A percentile compares a stretch with the other conserved stretches of the same genome.
phyloP scores from a whole-genome alignment of 2,113 vertebrate genomes.

The Ptilorrhoa leucosticta region DNA sequence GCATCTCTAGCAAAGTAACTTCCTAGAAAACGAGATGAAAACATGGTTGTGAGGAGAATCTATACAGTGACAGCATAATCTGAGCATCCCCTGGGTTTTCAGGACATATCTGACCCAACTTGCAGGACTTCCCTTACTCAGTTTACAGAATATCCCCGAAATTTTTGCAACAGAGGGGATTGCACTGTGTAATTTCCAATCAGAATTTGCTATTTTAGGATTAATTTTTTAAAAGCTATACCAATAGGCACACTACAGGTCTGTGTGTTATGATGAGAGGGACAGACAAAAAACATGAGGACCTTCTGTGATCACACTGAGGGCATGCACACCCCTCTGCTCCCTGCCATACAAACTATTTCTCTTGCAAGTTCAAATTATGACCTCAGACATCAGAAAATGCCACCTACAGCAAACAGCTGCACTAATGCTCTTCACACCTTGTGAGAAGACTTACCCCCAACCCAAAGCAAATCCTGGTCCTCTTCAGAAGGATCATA shows the following conservation, averaged over 20 bases:
- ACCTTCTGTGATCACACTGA: not conserved
- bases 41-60: not conserved
- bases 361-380: not conserved
- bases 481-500: not conserved
- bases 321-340: not conserved
- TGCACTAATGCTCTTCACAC: not conserved
- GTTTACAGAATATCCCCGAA: not conserved
- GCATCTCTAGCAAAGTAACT: conserved; percentile 86
- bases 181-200: not conserved
- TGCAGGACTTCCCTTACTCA: not conserved
- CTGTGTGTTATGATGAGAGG: not conserved
- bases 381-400: not conserved
- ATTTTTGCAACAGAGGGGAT: not conserved
- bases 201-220: not conserved
- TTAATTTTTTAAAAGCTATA: not conserved
- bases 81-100: not conserved
- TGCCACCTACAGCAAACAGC: not conserved
- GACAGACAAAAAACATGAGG: not conserved
- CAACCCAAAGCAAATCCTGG: not conserved
- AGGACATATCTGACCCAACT: not conserved
- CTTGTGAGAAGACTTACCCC: not conserved
- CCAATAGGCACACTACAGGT: not conserved
- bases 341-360: not conserved
- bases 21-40: conserved; percentile 54
- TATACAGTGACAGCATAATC: not conserved